Evolutionary conservation across 53 echinoderm and acorn worm genomes (phyloP).

Genomic region (Holothuria scabra): DNA sequence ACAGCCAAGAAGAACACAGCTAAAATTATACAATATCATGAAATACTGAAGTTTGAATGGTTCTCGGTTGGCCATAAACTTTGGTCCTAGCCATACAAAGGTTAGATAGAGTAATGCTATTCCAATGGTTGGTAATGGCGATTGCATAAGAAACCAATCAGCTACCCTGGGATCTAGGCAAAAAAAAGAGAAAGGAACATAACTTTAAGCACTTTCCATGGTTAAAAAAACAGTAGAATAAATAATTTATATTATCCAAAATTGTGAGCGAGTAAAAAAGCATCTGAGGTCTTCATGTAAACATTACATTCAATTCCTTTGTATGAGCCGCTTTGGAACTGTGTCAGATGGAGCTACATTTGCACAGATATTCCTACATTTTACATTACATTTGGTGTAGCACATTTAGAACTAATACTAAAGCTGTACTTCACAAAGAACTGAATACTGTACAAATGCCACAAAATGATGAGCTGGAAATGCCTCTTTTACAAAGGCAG

Average conservation of each 20-base stretch:
- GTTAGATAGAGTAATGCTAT: slow-evolving; percentile 73
- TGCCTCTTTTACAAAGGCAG: no score
- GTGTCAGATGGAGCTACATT: no score
- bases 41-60: slow-evolving; percentile 74
- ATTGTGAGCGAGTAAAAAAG: no score
- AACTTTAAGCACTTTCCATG: background rate
- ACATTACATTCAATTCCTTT: no score
- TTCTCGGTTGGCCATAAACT: slow-evolving; percentile 85
- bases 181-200: background rate
- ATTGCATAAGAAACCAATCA: slow-evolving; percentile 88
- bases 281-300: no score
- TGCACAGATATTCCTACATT: no score
- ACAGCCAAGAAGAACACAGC: slow-evolving; percentile 73
- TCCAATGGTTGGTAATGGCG: slow-evolving; percentile 78
- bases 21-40: slow-evolving; percentile 87
- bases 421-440: no score
- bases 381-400: no score
- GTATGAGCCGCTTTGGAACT: no score
- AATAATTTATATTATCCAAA: background rate
- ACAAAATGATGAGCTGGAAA: no score
- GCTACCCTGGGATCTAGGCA: slow-evolving; percentile 80
- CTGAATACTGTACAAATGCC: no score
- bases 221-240: background rate
- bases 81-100: slow-evolving; percentile 85
- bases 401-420: no score